A percentile compares a stretch with the other conserved stretches of the same genome.
phyloP scores from a whole-genome alignment of 1,140 invertebrate genomes.

The Trissolcus basalis region DNA sequence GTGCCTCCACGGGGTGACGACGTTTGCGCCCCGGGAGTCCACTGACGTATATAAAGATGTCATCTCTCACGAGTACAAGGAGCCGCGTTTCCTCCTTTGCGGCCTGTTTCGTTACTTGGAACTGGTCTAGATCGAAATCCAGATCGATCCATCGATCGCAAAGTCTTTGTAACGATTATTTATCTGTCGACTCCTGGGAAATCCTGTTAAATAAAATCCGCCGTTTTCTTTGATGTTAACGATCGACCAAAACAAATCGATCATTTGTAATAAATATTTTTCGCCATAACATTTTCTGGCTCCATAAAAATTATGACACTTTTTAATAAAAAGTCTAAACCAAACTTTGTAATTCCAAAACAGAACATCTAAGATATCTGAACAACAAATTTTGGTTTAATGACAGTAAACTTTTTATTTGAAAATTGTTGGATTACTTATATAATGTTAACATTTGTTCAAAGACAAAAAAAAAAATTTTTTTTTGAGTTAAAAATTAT shows the following conservation, averaged over 20 bases:
- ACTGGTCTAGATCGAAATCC: conserved; percentile 27
- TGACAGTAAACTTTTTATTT: too few relatives aligned
- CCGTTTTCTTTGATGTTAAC: conserved; percentile 22
- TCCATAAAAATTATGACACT: too few relatives aligned
- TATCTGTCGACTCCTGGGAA: conserved; percentile 34
- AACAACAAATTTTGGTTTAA: too few relatives aligned
- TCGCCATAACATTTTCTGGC: too few relatives aligned
- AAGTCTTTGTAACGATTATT: conserved; percentile 36
- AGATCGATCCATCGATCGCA: conserved; percentile 41
- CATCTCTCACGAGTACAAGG: conserved; percentile 58
- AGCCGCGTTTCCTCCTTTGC: conserved; percentile 56
- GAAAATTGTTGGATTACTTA: too few relatives aligned
- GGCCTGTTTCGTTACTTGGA: conserved; percentile 42
- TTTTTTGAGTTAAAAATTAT: too few relatives aligned
- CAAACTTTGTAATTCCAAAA: too few relatives aligned
- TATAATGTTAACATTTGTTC: too few relatives aligned
- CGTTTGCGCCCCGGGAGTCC: conserved; percentile 66
- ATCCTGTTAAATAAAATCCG: conserved; percentile 7
- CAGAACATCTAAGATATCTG: too few relatives aligned
- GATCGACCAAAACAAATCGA: conserved; percentile 3
- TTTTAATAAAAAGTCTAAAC: too few relatives aligned
- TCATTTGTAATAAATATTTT: too few relatives aligned
- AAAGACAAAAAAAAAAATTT: too few relatives aligned
- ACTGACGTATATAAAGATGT: conserved; percentile 69
- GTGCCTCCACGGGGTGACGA: conserved; percentile 71